Evolutionary conservation across 2,113 vertebrate genomes (phyloP).

Genomic region (Dendrocopos noguchii): DNA sequence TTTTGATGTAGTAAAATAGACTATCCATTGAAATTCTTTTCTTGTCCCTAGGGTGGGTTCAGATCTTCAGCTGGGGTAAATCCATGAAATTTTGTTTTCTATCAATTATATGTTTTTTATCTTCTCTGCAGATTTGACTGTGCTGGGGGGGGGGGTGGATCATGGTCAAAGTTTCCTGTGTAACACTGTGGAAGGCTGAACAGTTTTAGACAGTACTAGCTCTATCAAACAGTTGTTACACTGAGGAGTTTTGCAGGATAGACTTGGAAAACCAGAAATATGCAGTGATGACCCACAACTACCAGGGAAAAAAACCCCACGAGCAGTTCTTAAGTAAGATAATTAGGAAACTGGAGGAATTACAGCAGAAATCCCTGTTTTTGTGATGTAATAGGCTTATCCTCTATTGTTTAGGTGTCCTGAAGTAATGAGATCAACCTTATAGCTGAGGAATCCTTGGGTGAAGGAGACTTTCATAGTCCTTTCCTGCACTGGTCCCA

Average conservation of each 20-base stretch:
- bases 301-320: background rate
- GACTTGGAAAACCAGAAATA: background rate
- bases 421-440: background rate
- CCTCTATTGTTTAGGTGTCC: background rate
- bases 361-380: background rate
- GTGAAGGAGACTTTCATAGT: conserved; percentile 10
- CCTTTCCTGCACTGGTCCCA: background rate
- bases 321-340: background rate
- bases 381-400: conserved; percentile 22
- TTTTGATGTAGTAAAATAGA: conserved; percentile 1
- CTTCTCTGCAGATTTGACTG: background rate
- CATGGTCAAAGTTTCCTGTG: background rate
- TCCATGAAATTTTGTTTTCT: background rate
- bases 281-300: background rate
- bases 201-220: background rate
- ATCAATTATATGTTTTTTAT: background rate
- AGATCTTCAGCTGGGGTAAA: conserved; percentile 9
- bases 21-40: background rate
- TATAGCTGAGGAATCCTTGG: background rate
- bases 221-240: background rate
- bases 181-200: background rate
- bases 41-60: background rate
- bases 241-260: background rate
- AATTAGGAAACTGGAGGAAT: conserved; percentile 17
- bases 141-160: background rate